Evolutionary conservation across 2,888 invertebrate genomes (phyloP).

Genomic region (Epistrophe grossulariae): DNA sequence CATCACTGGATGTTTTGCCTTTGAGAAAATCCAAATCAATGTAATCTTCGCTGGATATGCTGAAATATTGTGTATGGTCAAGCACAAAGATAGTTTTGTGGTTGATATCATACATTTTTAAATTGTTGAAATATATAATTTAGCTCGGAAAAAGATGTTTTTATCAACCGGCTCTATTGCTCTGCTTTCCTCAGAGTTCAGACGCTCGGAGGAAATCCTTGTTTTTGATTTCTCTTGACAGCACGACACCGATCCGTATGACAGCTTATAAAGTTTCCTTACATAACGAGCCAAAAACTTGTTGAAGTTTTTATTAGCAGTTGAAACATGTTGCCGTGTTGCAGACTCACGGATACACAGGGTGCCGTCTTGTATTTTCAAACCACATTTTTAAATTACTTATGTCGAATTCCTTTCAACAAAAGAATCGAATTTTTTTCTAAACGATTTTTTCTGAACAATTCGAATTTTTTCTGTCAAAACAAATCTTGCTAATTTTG

Average conservation of each 20-base stretch:
- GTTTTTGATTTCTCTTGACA: neutral
- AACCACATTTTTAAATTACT: too few relatives aligned
- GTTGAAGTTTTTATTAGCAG: neutral
- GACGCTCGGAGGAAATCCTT: neutral
- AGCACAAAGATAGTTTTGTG: constrained; percentile 98
- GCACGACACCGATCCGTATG: neutral
- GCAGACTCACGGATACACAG: neutral
- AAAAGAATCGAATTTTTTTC: too few relatives aligned
- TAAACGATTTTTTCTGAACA: too few relatives aligned
- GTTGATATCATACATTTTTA: constrained; percentile 85
- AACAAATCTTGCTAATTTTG: too few relatives aligned
- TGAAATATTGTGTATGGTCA: constrained; percentile 96
- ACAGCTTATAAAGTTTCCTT: neutral
- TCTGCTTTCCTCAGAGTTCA: too few relatives aligned
- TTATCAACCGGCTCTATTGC: constrained; percentile 15
- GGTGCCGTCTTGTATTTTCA: too few relatives aligned
- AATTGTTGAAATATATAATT: constrained; percentile 14
- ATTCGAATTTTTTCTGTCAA: too few relatives aligned
- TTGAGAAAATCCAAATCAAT: constrained; percentile 83
- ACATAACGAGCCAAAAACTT: neutral
- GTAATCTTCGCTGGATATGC: constrained; percentile 85
- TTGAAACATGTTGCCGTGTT: neutral
- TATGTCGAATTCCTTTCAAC: too few relatives aligned
- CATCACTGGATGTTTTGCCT: constrained; percentile 86
- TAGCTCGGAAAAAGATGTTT: neutral